Evolutionary conservation across 2,113 vertebrate genomes (phyloP), one percentile per base, ranked within the genome.

Genomic region (Bettongia penicillata): DNA sequence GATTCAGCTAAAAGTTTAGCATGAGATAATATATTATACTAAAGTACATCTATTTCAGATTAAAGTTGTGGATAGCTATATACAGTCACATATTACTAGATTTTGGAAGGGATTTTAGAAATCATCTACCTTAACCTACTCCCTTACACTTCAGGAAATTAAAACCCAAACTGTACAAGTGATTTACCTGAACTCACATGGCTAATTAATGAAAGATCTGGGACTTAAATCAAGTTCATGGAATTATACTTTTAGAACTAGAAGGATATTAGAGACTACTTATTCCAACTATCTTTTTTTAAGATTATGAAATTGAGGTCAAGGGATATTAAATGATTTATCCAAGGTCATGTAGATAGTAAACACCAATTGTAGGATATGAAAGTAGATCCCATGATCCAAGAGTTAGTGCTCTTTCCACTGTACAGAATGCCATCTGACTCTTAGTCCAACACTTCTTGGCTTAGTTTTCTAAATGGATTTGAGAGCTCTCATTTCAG

Each of bases 41-140:
- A 89, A 51, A 10, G 93, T 92, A 10, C 1, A 55, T 90, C 91
- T 93, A 91, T 93, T 91, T 93, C 0, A 16, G 92, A 96, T 48
- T 77, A 19, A 57, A 26, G 89, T 0, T 93, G 91, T 61, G 77
- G 90, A 90, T 25, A 43, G 90, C 57, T 68, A 37, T 11, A 37
- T 12, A 68, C 31, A 31, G 14, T 68, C 10, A 68, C 37, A 14
- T 68, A 0, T 68, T 68, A 37, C 14, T 37, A 37, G 57, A 12
- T 0, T 31, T 68, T 37, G 9, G 28, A 68, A 68, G 31, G 28
- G 57, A 37, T 10, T 8, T 68, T 68, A 68, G 57, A 68, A 68
- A 68, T 68, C 28, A 68, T 31, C 10, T 37, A 37, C 28, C 57
- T 14, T 10, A 68, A 68, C 3, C 3, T 68, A 68, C 8, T 68